Conservation (phyloP, 1,140 invertebrate genomes). For the Nymphalis io region DNA sequence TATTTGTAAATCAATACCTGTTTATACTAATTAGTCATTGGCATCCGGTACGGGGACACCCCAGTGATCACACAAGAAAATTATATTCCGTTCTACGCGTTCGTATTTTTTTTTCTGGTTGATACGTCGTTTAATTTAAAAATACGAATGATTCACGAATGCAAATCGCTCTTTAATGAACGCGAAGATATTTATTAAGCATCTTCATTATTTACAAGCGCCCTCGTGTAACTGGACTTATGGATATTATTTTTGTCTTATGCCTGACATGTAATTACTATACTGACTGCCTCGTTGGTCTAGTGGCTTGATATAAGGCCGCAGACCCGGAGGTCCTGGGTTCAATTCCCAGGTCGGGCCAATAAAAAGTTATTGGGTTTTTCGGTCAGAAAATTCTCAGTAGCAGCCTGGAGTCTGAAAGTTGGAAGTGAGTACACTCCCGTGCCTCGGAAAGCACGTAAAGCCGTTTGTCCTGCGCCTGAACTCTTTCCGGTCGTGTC, state of each 20-base stretch:
- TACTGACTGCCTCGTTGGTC: too few relatives aligned
- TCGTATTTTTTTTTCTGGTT: slow-evolving; percentile 20
- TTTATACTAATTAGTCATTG: slow-evolving; percentile 20
- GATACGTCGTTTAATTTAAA: slow-evolving; percentile 9
- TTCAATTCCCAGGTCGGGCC: too few relatives aligned
- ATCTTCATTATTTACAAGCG: slow-evolving; percentile 19
- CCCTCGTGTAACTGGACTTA: background rate
- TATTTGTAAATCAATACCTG: slow-evolving; percentile 13
- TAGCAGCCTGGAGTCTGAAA: too few relatives aligned
- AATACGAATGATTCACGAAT: slow-evolving; percentile 13
- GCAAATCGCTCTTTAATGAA: slow-evolving; percentile 23
- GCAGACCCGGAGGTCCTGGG: too few relatives aligned
- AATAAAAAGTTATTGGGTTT: too few relatives aligned
- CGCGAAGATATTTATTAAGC: slow-evolving; percentile 16
- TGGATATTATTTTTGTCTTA: background rate
- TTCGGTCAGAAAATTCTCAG: too few relatives aligned
- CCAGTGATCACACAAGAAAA: slow-evolving; percentile 4
- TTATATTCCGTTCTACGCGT: slow-evolving; percentile 9
- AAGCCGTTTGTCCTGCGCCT: too few relatives aligned
- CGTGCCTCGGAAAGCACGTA: too few relatives aligned
- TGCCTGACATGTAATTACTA: background rate
- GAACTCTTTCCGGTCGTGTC: too few relatives aligned
- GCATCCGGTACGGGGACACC: slow-evolving; percentile 23
- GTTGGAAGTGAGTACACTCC: too few relatives aligned
- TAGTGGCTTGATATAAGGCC: too few relatives aligned